Percentiles rank a stretch among this genome's conserved stretches.
These are phyloP conservation scores for Athalia circularis DNA, from an alignment of 2,888 invertebrate species.

Conservation along the genomic window DNA sequence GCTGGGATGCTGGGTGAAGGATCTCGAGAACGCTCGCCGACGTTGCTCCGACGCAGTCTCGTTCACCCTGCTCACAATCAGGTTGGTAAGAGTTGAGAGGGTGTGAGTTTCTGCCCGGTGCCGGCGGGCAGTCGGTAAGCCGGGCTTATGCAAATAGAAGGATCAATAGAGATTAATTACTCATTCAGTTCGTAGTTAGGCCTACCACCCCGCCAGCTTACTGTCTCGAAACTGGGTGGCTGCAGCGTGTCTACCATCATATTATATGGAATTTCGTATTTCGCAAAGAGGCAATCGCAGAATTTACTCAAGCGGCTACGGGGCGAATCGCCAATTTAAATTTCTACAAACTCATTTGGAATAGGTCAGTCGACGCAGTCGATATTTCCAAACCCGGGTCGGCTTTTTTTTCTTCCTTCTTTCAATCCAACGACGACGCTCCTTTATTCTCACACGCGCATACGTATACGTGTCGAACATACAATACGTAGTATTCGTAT, in stretches of 20 bases:
- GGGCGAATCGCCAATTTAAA: background rate
- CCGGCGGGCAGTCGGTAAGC: slow-evolving; percentile 63
- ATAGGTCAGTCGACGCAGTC: no score
- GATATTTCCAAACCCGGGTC: background rate
- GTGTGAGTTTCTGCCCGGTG: slow-evolving; percentile 45
- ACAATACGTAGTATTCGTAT: background rate
- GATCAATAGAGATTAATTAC: slow-evolving; percentile 67
- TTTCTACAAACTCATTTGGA: background rate
- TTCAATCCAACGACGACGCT: background rate
- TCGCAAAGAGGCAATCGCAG: background rate
- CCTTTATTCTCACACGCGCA: background rate
- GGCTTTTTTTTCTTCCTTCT: background rate
- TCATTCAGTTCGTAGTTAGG: slow-evolving; percentile 62
- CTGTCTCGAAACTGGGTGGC: slow-evolving; percentile 24
- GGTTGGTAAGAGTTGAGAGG: slow-evolving; percentile 45
- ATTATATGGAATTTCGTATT: background rate
- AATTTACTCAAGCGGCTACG: background rate
- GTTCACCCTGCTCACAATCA: slow-evolving; percentile 55
- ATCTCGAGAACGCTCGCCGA: slow-evolving; percentile 27
- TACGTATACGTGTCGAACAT: background rate
- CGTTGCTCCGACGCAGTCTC: slow-evolving; percentile 53
- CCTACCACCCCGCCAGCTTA: slow-evolving; percentile 57
- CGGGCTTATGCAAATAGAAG: slow-evolving; percentile 66
- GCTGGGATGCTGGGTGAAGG: slow-evolving; percentile 21
- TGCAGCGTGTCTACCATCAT: slow-evolving; percentile 16